Percentiles rank a stretch among this genome's conserved stretches.
Evolutionary conservation across 2,797 vertebrate genomes (phyloP).

Genomic region (Tadarida brasiliensis): DNA sequence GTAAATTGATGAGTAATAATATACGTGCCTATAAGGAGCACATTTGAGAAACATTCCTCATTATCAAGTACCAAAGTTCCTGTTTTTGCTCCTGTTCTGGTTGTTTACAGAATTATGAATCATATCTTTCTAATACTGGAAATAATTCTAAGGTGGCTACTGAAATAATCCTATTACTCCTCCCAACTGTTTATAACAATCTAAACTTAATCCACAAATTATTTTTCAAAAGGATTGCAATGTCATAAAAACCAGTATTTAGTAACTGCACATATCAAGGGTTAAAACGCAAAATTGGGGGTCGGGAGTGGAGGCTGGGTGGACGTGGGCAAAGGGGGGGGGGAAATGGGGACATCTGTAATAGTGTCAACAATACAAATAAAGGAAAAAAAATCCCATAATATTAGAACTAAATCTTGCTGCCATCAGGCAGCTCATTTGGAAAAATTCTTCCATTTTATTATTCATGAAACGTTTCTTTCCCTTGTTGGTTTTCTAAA

Average conservation of each 20-base stretch:
- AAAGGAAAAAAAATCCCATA: neutral
- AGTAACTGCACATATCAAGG: neutral
- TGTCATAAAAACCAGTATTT: neutral
- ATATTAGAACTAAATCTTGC: slow-evolving; percentile 31
- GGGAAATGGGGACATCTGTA: neutral
- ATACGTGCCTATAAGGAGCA: neutral
- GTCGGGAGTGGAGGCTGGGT: neutral
- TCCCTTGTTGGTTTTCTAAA: neutral
- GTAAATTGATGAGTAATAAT: slow-evolving; percentile 71
- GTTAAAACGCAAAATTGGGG: neutral
- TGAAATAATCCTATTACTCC: neutral
- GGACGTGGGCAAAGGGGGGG: neutral
- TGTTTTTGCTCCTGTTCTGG: slow-evolving; percentile 8
- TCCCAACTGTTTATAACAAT: slow-evolving; percentile 38
- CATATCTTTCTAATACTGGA: slow-evolving; percentile 23
- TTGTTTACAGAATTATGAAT: slow-evolving; percentile 60
- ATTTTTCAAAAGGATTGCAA: slow-evolving; percentile 23
- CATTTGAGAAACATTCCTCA: slow-evolving; percentile 53
- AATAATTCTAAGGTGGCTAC: slow-evolving; percentile 5
- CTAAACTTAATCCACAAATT: slow-evolving; percentile 22
- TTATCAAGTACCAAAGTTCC: slow-evolving; percentile 35
- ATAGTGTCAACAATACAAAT: neutral
- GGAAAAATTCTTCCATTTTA: slow-evolving; percentile 28
- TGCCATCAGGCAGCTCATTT: neutral
- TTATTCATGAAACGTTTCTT: slow-evolving; percentile 2